Conservation (phyloP, 2,797 vertebrate genomes). For the Margarornis squamiger region DNA sequence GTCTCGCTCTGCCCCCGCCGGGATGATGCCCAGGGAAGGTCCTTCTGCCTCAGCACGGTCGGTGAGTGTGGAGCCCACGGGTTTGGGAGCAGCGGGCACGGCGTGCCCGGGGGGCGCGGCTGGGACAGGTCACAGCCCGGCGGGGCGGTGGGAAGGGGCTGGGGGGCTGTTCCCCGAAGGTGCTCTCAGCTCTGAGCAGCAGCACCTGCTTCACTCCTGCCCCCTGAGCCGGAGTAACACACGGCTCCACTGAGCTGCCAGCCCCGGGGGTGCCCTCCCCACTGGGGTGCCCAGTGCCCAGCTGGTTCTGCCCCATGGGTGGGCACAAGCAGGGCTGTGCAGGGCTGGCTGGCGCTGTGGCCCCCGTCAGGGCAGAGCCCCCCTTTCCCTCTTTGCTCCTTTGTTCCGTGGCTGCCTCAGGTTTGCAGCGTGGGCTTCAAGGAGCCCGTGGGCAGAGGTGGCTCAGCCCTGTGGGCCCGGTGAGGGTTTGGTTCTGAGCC, state of each 20-base stretch:
- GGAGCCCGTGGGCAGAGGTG: neutral
- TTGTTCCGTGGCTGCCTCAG: neutral
- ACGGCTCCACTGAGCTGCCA: neutral
- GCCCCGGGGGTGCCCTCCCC: neutral
- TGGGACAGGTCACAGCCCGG: neutral
- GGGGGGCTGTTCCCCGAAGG: neutral
- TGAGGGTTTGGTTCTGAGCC: rapidly evolving
- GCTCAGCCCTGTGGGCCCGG: neutral
- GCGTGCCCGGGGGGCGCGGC: neutral
- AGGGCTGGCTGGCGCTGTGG: neutral
- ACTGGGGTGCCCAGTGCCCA: rapidly evolving
- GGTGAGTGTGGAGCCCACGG: constrained; percentile 60
- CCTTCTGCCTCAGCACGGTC: constrained; percentile 71
- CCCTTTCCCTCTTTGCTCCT: rapidly evolving
- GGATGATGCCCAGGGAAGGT: neutral
- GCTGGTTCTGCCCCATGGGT: rapidly evolving
- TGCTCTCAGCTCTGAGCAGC: neutral
- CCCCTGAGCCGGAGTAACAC: neutral
- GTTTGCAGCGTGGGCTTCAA: neutral
- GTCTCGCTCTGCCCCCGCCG: constrained; percentile 57
- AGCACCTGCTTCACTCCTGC: neutral
- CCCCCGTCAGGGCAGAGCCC: rapidly evolving
- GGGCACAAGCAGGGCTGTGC: neutral
- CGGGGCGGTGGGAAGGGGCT: neutral
- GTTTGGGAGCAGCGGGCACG: neutral